Conservation (phyloP, 1,140 invertebrate genomes). For the Drosophila dunni region DNA sequence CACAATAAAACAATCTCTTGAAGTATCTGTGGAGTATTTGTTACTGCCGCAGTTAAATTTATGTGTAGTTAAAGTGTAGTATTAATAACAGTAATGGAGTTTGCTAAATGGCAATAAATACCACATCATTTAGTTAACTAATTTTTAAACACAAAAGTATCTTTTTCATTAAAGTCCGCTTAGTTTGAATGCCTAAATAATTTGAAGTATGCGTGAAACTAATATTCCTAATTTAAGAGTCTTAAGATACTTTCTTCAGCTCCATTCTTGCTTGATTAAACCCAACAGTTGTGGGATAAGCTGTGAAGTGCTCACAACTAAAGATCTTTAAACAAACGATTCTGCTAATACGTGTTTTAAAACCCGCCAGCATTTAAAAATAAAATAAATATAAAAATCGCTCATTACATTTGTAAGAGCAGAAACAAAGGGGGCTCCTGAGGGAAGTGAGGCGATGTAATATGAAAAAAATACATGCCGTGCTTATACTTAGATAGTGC, state of each 20-base stretch:
- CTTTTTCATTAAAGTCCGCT: too few species aligned
- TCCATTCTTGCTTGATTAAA: neutral
- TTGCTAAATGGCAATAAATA: too few species aligned
- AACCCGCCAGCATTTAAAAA: slow-evolving; percentile 48
- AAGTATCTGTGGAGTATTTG: slow-evolving; percentile 18
- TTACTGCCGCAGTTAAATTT: neutral
- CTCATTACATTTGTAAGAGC: slow-evolving; percentile 43
- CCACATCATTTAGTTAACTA: too few species aligned
- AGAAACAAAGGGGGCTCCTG: neutral
- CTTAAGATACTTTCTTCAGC: neutral
- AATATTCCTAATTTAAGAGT: too few species aligned
- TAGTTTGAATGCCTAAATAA: too few species aligned
- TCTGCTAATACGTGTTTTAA: slow-evolving; percentile 42
- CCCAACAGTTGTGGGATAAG: neutral
- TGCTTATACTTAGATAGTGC: slow-evolving; percentile 47
- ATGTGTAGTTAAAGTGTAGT: too few species aligned
- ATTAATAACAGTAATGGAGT: too few species aligned
- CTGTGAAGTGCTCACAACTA: slow-evolving; percentile 5
- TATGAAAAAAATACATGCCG: slow-evolving; percentile 18
- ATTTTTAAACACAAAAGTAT: too few species aligned
- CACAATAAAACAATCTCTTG: neutral
- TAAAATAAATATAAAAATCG: slow-evolving; percentile 40
- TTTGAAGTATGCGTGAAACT: too few species aligned
- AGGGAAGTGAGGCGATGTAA: slow-evolving; percentile 1
- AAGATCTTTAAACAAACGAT: slow-evolving; percentile 10